Conservation (phyloP, 2,113 vertebrate genomes). For the Uropsilus gracilis region DNA sequence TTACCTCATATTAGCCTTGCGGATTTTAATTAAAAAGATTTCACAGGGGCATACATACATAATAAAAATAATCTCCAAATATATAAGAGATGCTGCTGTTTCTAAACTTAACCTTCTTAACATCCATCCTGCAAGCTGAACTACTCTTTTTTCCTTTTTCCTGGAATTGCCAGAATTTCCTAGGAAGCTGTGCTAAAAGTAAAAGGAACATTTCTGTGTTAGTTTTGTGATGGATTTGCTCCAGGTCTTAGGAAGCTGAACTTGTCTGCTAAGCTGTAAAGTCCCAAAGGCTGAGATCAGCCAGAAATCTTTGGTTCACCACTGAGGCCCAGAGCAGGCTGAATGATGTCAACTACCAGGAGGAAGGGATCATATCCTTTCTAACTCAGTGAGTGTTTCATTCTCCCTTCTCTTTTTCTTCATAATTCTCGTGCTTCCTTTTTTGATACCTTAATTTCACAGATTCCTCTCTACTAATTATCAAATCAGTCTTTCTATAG, state of each 20-base stretch:
- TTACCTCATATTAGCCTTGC: conserved; percentile 67
- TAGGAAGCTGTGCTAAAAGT: conserved; percentile 42
- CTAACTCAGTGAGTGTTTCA: not conserved
- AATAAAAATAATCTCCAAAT: conserved; percentile 78
- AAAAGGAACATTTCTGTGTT: not conserved
- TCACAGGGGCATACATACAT: conserved; percentile 70
- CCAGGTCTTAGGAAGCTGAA: not conserved
- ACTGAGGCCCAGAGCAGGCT: not conserved
- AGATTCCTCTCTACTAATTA: not conserved
- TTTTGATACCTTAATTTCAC: not conserved
- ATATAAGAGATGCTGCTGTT: conserved; percentile 61
- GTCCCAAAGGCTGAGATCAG: too few relatives aligned
- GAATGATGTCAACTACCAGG: not conserved
- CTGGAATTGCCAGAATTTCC: conserved; percentile 38
- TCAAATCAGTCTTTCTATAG: not conserved
- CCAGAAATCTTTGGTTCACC: not conserved
- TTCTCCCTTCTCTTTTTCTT: not conserved
- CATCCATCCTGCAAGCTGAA: not conserved
- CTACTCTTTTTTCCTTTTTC: not conserved
- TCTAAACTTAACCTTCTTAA: conserved; percentile 56
- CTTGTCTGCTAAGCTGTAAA: not conserved
- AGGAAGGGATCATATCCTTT: not conserved
- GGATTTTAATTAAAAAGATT: conserved; percentile 81
- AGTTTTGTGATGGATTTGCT: not conserved
- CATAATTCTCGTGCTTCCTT: not conserved